A percentile compares a stretch with the other conserved stretches of the same genome.
Conservation (phyloP, 1,140 invertebrate species). For the Melipona quadrifasciata region DNA sequence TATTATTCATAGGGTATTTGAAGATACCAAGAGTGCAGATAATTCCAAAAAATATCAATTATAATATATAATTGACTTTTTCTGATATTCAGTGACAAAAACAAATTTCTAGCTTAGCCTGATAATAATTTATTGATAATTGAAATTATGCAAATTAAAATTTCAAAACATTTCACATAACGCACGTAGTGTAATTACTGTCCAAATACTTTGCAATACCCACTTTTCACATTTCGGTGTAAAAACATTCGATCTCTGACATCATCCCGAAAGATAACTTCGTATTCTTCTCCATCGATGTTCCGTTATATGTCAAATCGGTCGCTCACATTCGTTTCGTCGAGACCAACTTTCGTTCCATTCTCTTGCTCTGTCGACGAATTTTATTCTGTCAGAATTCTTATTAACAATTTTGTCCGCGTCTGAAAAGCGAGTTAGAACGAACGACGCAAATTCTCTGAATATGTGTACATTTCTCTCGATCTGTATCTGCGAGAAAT, state of each 20-base stretch:
- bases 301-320: constrained; percentile 56
- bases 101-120: no score
- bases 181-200: no score
- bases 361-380: background rate
- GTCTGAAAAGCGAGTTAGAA: background rate
- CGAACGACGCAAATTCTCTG: background rate
- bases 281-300: background rate
- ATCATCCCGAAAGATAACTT: constrained; percentile 46
- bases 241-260: constrained; percentile 16
- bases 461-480: background rate
- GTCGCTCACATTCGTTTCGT: constrained; percentile 24
- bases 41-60: no score
- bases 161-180: no score
- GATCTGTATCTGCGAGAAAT: background rate
- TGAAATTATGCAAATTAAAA: no score
- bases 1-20: no score
- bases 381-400: background rate
- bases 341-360: background rate
- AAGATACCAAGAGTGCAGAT: no score
- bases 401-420: background rate
- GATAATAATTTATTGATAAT: no score
- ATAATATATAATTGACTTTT: no score
- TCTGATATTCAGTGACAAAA: no score
- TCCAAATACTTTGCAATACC: no score
- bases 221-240: constrained; percentile 1